phyloP scores from a whole-genome alignment of 2,113 vertebrate species.

The Entomyzon cyanotis region DNA sequence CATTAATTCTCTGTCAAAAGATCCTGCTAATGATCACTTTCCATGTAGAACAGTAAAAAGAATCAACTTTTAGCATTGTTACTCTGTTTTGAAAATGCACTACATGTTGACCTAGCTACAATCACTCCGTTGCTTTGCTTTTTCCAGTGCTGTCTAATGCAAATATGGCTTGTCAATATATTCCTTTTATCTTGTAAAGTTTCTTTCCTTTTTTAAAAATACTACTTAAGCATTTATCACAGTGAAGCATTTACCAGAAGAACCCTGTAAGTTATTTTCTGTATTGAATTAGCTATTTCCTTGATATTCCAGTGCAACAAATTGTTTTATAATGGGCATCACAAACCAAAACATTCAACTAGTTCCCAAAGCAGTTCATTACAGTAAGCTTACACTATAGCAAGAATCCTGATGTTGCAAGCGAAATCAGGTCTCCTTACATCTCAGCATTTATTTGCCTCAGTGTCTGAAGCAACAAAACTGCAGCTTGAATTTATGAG shows the following conservation, averaged over 20 bases:
- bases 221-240: not conserved
- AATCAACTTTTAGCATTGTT: not conserved
- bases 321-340: not conserved
- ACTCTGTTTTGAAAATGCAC: not conserved
- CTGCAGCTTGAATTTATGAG: not conserved
- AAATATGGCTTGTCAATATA: not conserved
- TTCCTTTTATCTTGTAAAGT: not conserved
- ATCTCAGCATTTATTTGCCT: not conserved
- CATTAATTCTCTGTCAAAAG: not conserved
- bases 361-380: not conserved
- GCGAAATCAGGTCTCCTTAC: not conserved
- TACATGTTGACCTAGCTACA: not conserved
- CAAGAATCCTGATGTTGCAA: not conserved
- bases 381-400: not conserved
- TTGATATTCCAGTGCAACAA: not conserved
- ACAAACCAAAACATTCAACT: not conserved
- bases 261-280: not conserved
- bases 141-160: not conserved
- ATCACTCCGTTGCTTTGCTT: not conserved
- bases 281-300: not conserved
- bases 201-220: not conserved
- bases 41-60: not conserved
- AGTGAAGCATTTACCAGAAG: not conserved
- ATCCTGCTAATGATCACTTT: not conserved
- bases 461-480: not conserved